Conservation (phyloP, 1,140 invertebrate genomes). For the Saccostrea cuccullata region DNA sequence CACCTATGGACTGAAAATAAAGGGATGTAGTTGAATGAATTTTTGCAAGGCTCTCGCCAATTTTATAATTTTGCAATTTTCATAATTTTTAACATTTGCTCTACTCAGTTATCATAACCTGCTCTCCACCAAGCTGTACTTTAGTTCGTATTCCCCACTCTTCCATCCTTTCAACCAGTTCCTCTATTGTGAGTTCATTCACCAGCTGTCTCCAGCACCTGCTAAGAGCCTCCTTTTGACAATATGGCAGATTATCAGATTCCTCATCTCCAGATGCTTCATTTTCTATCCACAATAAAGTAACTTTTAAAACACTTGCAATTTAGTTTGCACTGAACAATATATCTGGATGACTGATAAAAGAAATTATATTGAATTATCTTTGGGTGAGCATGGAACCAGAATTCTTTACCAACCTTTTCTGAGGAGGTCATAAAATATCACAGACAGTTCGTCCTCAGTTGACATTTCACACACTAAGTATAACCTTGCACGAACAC, state of each 20-base stretch:
- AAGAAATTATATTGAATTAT: not conserved
- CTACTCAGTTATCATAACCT: not conserved
- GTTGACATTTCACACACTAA: not conserved
- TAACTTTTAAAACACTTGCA: not conserved
- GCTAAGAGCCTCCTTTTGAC: not conserved
- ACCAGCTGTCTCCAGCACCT: constrained; percentile 13
- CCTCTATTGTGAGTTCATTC: not conserved
- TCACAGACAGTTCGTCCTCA: not conserved
- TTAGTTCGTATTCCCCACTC: not conserved
- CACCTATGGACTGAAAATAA: not conserved
- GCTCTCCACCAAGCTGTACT: not conserved
- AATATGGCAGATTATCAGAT: not conserved
- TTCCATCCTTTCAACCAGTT: not conserved
- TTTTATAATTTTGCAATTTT: too few relatives aligned
- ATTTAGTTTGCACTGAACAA: not conserved
- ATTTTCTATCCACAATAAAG: not conserved
- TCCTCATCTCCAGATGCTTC: not conserved
- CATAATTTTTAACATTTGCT: not conserved
- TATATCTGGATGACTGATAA: not conserved
- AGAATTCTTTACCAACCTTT: not conserved
- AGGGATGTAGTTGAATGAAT: not conserved
- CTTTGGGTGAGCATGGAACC: not conserved
- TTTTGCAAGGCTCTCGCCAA: too few relatives aligned
- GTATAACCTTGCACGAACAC: not conserved
- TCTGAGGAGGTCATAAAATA: not conserved